These are phyloP conservation scores for Galerucella pusilla DNA, from an alignment of 2,888 invertebrate species.

Conservation along the genomic window DNA sequence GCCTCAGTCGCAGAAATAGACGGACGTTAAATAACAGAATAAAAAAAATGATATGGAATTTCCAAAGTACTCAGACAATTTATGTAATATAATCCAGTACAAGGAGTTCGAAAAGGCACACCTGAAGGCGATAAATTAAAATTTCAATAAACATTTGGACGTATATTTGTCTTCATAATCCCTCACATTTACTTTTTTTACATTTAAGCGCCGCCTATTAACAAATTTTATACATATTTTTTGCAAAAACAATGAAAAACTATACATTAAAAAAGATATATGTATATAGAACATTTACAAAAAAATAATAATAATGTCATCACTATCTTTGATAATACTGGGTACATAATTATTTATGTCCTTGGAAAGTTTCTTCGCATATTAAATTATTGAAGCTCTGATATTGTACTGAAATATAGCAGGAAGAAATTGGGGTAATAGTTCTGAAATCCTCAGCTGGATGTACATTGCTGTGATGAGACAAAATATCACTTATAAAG, in stretches of 20 bases:
- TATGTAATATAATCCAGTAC: too few relatives aligned
- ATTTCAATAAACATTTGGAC: conserved; percentile 55
- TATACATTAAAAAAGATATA: conserved; percentile 59
- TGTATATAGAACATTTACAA: conserved; percentile 37
- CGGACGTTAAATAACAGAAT: too few relatives aligned
- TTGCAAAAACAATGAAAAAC: conserved; percentile 64
- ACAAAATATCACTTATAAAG: too few relatives aligned
- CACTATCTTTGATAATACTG: conserved; percentile 35
- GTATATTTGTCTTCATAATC: conserved; percentile 61
- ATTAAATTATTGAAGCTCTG: neutral
- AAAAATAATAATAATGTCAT: conserved; percentile 35
- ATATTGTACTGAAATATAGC: too few relatives aligned
- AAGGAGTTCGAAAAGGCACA: too few relatives aligned
- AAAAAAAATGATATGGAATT: too few relatives aligned
- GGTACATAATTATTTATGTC: conserved; percentile 5
- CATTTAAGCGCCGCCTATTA: conserved; percentile 65
- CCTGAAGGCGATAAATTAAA: neutral
- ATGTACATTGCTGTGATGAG: too few relatives aligned
- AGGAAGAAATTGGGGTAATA: too few relatives aligned
- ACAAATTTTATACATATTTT: conserved; percentile 63
- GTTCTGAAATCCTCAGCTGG: too few relatives aligned
- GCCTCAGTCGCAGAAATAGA: too few relatives aligned
- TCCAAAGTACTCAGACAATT: too few relatives aligned
- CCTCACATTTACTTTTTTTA: conserved; percentile 63
- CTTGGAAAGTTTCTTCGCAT: neutral